phyloP scores from a whole-genome alignment of 2,888 invertebrate species.

The Lepetodrilus schrolli region DNA sequence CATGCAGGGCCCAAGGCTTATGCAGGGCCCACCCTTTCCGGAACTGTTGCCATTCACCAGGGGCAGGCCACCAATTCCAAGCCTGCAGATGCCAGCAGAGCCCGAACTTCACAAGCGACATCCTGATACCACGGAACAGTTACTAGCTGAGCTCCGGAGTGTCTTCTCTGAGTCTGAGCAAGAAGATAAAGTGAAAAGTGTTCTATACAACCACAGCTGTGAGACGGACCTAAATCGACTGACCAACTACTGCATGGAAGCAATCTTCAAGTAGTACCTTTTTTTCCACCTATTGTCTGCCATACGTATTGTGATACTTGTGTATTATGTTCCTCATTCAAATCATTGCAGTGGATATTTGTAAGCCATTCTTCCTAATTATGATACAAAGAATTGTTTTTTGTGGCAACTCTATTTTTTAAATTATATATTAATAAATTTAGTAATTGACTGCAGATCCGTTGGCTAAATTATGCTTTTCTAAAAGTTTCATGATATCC shows the following conservation, averaged over 20 bases:
- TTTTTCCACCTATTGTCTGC: neutral
- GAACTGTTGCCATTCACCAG: neutral
- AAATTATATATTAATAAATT: too few relatives aligned
- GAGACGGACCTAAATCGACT: slow-evolving; percentile 62
- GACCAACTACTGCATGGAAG: slow-evolving; percentile 61
- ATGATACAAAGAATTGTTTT: too few relatives aligned
- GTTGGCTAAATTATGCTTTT: too few relatives aligned
- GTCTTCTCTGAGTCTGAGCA: slow-evolving; percentile 56
- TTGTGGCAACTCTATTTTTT: too few relatives aligned
- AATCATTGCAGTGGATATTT: too few relatives aligned
- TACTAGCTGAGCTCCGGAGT: slow-evolving; percentile 47
- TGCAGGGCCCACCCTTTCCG: neutral
- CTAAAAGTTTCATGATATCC: too few relatives aligned
- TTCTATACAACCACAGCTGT: slow-evolving; percentile 56
- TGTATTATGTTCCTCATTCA: too few relatives aligned
- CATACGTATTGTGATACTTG: too few relatives aligned
- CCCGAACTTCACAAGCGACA: neutral
- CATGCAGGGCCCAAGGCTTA: neutral
- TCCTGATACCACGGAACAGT: slow-evolving; percentile 31
- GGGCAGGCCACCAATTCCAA: neutral
- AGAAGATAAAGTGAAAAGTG: slow-evolving; percentile 46
- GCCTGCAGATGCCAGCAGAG: neutral
- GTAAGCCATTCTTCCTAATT: too few relatives aligned
- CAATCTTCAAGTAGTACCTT: slow-evolving; percentile 35
- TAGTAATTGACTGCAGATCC: too few relatives aligned